phyloP scores from a whole-genome alignment of 2,113 vertebrate species.

The Alaudala cheleensis region DNA sequence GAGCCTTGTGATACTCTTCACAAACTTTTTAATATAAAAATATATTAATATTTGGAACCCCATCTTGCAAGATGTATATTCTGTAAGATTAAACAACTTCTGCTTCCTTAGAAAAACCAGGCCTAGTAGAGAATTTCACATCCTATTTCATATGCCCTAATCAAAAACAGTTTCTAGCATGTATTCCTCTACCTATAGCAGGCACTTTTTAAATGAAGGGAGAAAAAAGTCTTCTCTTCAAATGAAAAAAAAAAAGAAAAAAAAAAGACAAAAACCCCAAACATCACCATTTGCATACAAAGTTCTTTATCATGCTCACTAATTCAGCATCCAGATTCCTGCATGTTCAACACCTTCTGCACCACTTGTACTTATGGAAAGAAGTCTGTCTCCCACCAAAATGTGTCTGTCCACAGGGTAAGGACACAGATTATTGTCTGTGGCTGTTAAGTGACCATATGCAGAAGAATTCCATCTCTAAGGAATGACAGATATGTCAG shows the following conservation, averaged over 20 bases:
- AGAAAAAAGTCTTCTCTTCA: background rate
- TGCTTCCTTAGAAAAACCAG: background rate
- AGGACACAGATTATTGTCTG: background rate
- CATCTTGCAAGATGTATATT: background rate
- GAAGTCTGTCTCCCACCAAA: background rate
- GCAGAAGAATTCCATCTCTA: background rate
- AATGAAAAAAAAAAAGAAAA: background rate
- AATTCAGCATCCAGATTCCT: background rate
- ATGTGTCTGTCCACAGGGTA: background rate
- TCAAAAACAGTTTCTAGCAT: background rate
- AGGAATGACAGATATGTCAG: background rate
- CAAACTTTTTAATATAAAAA: background rate
- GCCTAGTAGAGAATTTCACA: background rate
- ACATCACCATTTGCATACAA: background rate
- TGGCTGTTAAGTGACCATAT: background rate
- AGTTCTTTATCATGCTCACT: background rate
- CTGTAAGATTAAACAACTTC: background rate
- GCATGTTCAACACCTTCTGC: background rate
- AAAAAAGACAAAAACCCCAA: background rate
- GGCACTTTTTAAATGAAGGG: background rate
- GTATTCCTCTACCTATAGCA: background rate
- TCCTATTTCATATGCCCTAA: background rate
- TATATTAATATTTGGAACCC: background rate
- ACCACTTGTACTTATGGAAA: background rate
- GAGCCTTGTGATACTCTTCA: background rate